Conservation (phyloP, 2,113 vertebrate species). For the Boulengeromyrus knoepffleri region DNA sequence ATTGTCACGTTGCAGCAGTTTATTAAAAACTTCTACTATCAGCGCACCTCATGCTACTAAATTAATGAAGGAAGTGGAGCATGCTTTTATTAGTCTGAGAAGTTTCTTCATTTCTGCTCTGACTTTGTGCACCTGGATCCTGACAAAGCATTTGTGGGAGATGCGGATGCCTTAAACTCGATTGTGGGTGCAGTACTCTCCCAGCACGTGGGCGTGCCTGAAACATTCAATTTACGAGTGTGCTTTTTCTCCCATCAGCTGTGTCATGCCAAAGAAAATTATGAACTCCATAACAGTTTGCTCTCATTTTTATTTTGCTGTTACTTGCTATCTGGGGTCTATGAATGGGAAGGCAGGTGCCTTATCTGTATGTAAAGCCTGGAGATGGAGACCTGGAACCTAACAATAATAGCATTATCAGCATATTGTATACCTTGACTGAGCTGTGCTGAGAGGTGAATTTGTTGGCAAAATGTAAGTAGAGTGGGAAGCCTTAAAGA, state of each 20-base stretch:
- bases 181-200: background rate
- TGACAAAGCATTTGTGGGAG: background rate
- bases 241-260: background rate
- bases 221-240: background rate
- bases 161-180: background rate
- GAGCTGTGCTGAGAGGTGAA: background rate
- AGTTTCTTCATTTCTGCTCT: background rate
- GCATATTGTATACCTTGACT: background rate
- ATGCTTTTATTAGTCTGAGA: background rate
- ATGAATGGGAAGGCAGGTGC: background rate
- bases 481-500: background rate
- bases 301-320: background rate
- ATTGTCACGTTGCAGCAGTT: background rate
- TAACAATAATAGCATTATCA: background rate
- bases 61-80: background rate
- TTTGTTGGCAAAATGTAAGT: background rate
- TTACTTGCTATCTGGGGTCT: background rate
- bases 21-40: background rate
- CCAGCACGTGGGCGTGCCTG: background rate
- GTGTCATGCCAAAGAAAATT: background rate
- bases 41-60: background rate
- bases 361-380: background rate
- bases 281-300: background rate
- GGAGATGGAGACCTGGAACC: background rate
- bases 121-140: background rate